Percentiles rank a stretch among this genome's conserved stretches.
phyloP scores from a whole-genome alignment of 1,140 invertebrate genomes.

The Arion vulgaris region DNA sequence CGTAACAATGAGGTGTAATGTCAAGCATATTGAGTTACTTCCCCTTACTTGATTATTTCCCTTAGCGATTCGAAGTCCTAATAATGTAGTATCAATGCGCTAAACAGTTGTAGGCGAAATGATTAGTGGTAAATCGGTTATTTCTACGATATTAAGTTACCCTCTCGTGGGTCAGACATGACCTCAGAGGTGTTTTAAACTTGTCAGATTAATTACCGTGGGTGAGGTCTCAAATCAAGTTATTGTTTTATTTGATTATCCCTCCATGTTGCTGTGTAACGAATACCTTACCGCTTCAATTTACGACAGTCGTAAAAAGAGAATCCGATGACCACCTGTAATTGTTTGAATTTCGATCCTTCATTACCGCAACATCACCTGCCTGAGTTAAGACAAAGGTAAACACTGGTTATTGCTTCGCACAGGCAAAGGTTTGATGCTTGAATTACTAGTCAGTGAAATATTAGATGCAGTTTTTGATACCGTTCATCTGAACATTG shows the following conservation, averaged over 20 bases:
- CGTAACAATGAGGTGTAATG: background rate
- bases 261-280: background rate
- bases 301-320: background rate
- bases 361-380: no score
- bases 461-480: no score
- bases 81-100: background rate
- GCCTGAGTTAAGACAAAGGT: no score
- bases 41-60: background rate
- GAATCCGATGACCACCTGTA: background rate
- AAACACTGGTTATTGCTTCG: no score
- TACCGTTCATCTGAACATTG: no score
- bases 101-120: background rate
- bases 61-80: background rate
- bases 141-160: background rate
- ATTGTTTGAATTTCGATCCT: no score
- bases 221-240: background rate
- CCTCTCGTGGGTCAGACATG: background rate
- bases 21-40: background rate
- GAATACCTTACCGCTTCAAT: background rate
- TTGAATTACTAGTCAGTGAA: no score
- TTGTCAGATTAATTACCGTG: background rate
- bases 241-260: slow-evolving; percentile 15
- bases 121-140: background rate
- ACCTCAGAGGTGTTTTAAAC: background rate
- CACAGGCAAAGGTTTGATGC: no score